These are phyloP conservation scores for Propithecus deckenii DNA, from an alignment of 2,797 vertebrate species.

Conservation along the genomic window DNA sequence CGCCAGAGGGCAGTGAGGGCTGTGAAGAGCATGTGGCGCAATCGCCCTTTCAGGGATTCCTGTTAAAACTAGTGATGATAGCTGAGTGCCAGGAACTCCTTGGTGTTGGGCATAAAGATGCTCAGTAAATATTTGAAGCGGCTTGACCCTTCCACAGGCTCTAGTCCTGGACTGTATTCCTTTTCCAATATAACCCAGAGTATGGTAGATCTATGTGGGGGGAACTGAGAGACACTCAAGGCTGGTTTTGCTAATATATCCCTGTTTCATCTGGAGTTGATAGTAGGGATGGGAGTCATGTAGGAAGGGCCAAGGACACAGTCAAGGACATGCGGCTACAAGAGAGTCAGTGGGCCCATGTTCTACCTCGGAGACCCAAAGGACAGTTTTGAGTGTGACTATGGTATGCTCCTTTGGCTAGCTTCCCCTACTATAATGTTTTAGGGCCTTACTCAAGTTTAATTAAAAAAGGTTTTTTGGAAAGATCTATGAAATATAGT, in stretches of 20 bases:
- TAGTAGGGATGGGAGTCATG: neutral
- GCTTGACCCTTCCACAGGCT: neutral
- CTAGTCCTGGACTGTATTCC: neutral
- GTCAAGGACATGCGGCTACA: neutral
- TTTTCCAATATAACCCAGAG: neutral
- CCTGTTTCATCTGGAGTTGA: neutral
- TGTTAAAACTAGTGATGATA: conserved; percentile 12
- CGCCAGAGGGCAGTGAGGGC: neutral
- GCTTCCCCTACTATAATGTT: neutral
- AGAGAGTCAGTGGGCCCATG: neutral
- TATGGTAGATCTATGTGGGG: neutral
- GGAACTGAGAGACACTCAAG: neutral
- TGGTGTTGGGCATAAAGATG: neutral
- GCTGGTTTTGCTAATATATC: neutral
- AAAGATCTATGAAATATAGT: neutral
- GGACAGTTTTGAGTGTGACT: neutral
- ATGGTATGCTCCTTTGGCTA: neutral
- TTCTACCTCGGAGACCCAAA: neutral
- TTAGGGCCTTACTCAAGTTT: neutral
- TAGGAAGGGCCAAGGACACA: neutral
- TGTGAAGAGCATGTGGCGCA: neutral
- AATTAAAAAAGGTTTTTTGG: neutral
- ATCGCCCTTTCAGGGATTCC: neutral
- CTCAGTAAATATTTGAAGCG: neutral
- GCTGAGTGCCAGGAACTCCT: neutral